Conservation (phyloP, 2,888 invertebrate genomes). For the Galerucella pusilla region DNA sequence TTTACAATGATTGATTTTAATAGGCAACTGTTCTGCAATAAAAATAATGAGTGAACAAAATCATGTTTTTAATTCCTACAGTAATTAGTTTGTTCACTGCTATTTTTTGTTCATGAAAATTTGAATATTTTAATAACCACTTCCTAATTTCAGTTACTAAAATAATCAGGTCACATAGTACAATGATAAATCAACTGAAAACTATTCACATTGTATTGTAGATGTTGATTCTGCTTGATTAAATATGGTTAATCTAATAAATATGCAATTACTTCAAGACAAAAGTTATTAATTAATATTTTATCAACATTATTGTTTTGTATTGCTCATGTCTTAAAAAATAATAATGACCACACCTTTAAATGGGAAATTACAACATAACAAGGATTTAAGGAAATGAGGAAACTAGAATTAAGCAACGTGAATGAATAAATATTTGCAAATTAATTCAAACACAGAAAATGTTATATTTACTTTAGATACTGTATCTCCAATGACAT, state of each 20-base stretch:
- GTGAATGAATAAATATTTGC: slow-evolving; percentile 29
- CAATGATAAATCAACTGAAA: neutral
- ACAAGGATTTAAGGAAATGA: slow-evolving; percentile 14
- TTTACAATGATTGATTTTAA: neutral
- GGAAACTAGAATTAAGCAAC: slow-evolving; percentile 32
- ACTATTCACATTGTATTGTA: neutral
- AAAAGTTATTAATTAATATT: slow-evolving; percentile 17
- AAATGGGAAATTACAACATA: slow-evolving; percentile 18
- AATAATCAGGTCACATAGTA: slow-evolving; percentile 8
- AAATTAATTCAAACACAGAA: slow-evolving; percentile 28
- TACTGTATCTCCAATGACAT: slow-evolving; percentile 57
- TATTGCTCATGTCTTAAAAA: slow-evolving; percentile 32
- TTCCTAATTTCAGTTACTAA: slow-evolving; percentile 8
- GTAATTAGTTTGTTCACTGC: neutral
- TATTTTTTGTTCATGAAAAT: neutral
- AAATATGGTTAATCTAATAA: too few relatives aligned
- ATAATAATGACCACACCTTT: slow-evolving; percentile 37
- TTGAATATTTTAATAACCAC: neutral
- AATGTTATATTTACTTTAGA: slow-evolving; percentile 59
- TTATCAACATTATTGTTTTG: slow-evolving; percentile 18
- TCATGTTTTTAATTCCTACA: neutral
- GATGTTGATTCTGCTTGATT: too few relatives aligned
- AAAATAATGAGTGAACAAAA: neutral
- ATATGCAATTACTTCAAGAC: slow-evolving; percentile 8
- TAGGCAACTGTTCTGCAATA: neutral